Conservation (phyloP, 2,888 invertebrate species). For the Seladonia tumulorum region DNA sequence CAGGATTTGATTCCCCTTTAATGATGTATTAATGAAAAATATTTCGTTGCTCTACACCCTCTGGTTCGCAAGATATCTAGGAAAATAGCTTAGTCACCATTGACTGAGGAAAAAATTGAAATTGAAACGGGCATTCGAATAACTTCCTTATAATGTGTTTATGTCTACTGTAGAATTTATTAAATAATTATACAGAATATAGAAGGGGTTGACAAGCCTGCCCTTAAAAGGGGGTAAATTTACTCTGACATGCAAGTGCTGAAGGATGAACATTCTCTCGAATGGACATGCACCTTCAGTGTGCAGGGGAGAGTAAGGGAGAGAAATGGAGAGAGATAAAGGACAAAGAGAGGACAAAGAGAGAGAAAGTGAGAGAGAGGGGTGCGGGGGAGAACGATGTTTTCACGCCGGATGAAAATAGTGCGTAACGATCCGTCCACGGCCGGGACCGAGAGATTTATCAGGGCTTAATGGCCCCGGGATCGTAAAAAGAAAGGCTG, state of each 20-base stretch:
- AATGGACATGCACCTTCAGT: background rate
- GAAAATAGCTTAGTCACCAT: no score
- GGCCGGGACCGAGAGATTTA: conserved; percentile 72
- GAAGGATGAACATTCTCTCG: background rate
- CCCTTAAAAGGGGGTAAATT: background rate
- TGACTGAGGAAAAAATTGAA: no score
- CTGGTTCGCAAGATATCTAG: no score
- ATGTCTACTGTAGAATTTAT: no score
- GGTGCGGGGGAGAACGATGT: conserved; percentile 60
- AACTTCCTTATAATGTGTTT: no score
- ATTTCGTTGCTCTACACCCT: no score
- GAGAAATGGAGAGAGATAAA: background rate
- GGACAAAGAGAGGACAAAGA: no score
- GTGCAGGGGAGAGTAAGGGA: background rate
- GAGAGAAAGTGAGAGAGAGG: background rate
- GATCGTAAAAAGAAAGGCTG: conserved; percentile 78
- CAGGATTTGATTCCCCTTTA: no score
- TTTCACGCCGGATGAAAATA: conserved; percentile 73
- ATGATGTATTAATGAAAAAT: no score
- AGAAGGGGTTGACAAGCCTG: background rate
- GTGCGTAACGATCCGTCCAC: conserved; percentile 46
- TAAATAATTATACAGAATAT: no score
- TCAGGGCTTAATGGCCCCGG: conserved; percentile 80
- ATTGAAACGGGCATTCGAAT: no score
- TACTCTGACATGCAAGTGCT: background rate